Percentiles rank a stretch among this genome's conserved stretches.
Evolutionary conservation across 1,140 invertebrate species (phyloP).

Genomic region (Leptestheria dahalacensis): DNA sequence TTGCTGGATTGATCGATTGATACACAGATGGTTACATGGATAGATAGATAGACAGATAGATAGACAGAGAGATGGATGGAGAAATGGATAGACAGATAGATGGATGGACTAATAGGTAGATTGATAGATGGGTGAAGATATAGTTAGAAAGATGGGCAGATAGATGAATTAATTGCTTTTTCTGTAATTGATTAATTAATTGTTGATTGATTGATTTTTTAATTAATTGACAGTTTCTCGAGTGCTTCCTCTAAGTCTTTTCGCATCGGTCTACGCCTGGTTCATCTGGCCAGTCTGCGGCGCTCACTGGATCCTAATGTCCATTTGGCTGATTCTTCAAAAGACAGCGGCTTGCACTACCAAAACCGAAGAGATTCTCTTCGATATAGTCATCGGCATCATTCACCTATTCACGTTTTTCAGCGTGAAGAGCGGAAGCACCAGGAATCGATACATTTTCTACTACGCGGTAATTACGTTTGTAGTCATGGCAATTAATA

Average conservation of each 20-base stretch:
- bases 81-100: too few species aligned
- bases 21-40: too few species aligned
- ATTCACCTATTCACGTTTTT: conserved; percentile 15
- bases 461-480: conserved; percentile 14
- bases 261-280: conserved; percentile 25
- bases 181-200: neutral
- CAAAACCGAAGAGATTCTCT: conserved; percentile 9
- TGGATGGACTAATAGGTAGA: too few species aligned
- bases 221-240: conserved; percentile 17
- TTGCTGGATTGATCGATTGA: too few species aligned
- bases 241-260: conserved; percentile 31
- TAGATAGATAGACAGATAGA: too few species aligned
- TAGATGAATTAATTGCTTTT: too few species aligned
- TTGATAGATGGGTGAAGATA: too few species aligned
- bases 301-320: conserved; percentile 33
- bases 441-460: conserved; percentile 11
- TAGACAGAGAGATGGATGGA: too few species aligned
- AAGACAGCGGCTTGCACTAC: conserved; percentile 5
- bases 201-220: neutral
- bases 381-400: conserved; percentile 8
- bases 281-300: conserved; percentile 24
- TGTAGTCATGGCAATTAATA: too few species aligned
- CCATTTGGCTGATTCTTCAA: conserved; percentile 25
- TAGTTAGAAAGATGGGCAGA: too few species aligned
- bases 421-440: conserved; percentile 9